Base-by-base conservation (phyloP, 64 coral and sea anemone genomes). In the Pocillopora verrucosa region DNA sequence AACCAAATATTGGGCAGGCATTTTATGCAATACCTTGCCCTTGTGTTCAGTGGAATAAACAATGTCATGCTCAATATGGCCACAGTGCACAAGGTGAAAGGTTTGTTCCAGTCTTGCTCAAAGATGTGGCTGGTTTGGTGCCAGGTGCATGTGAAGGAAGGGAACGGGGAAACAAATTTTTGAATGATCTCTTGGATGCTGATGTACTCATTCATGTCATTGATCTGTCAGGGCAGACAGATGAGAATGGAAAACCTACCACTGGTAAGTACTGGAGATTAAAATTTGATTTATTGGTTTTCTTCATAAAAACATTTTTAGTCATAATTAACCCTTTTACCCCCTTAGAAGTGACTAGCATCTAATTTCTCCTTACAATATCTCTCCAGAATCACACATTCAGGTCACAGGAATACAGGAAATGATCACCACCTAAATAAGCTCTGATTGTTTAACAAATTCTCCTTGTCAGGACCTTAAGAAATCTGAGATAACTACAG, bases 101-200 rank as follows among this genome's bases (percentile, higher is more conserved):
- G 41, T 92, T 89, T 92, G 76, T 96, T 22, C 94, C 90, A 68
- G 94, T 96, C 1, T 35, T 96, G 68, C 74, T 96, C 25, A 96
- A 96, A 86, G 94, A 96, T 92, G 90, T 96, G 1, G 94, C 94
- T 34, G 94, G 94, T 19, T 76, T 96, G 17, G 94, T 96, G 16
- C 94, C 94, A 19, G 94, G 94, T 65, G 94, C 94, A 25, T 96
- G 94, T 70, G 87, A 96, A 24, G 94, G 90, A 45, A 80, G 94
- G 14, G 94, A 90, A 56, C 85, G 88, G 60, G 94, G 94, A 65
- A 96, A 96, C 35, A 96, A 89, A 60, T 92, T 96, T 68, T 74
- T 96, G 74, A 96, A 90, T 96, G 94, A 96, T 72, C 65, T 96
- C 78, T 72, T 96, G 13, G 94, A 96, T 87, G 94, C 94, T 30